Base-by-base conservation (phyloP, 2,113 vertebrate genomes). In the Romanogobio albipinnatus region DNA sequence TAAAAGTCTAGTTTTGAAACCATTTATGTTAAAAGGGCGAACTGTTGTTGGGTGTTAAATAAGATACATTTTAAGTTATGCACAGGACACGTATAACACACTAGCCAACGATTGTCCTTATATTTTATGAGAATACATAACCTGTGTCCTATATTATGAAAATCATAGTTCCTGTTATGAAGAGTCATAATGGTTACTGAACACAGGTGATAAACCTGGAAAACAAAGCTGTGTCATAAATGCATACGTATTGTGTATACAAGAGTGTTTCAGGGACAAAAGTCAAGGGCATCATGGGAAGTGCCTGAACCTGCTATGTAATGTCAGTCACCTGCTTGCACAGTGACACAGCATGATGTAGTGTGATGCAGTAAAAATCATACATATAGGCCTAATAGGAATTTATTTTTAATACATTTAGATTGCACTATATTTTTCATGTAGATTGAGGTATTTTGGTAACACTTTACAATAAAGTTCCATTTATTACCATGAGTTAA, bases 151-250 rank as follows among this genome's bases (percentile, higher is more conserved):
- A 43, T 22, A 43, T 61, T 43, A 43, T 61, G 10, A 15, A 39
- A 61, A 77, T n/a, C 19, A 56, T 8, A 15, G 8, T 59, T 77
- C 51, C 29, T n/a, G 51, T 14, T 58, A 58, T 39, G 53, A 24
- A 39, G 26, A 58, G 76, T 43, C 76, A 78, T 39, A 43, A 43
- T 43, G 36, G 29, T 78, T 59, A 43, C 76, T 43, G 53, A 78
- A 78, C 33, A 59, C 6, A 43, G 19, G 76, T 59, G 33, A 58
- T 76, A 58, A 56, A 17, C 8, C 26, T 39, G 13, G 47, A 17
- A 24, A 75, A 51, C 33, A 22, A 70, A 68, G 64, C 3, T 14
- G 29, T n/a, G 33, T 39, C 66, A 39, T 70, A 70, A 70, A 70
- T 70, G 33, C 66, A 36, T 22, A 43, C 24, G 56, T 59, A 3